Percentiles rank a stretch among this genome's conserved stretches.
These are phyloP conservation scores for Heliothis peltigera DNA, from an alignment of 2,888 invertebrate genomes.

Conservation along the genomic window DNA sequence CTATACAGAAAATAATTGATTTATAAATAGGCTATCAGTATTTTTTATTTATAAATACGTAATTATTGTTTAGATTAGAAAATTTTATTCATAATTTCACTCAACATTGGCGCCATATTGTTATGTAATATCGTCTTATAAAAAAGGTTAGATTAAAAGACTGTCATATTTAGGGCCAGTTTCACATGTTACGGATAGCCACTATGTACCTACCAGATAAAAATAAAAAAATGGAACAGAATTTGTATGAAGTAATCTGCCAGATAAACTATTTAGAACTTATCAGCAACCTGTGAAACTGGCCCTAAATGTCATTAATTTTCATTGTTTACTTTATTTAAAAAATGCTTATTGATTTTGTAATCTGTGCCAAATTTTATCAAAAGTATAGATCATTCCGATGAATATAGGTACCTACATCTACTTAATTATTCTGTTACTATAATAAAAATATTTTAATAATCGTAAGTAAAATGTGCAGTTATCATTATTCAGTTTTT, in stretches of 20 bases:
- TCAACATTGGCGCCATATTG: constrained; percentile 31
- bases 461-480: constrained; percentile 7
- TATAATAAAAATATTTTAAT: not conserved
- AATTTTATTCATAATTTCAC: constrained; percentile 9
- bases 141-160: not conserved
- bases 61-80: constrained; percentile 14
- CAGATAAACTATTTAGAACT: too few relatives aligned
- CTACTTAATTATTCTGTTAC: not conserved
- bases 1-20: constrained; percentile 12
- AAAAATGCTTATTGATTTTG: constrained; percentile 7
- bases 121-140: not conserved
- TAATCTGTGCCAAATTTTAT: constrained; percentile 6
- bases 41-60: constrained; percentile 40
- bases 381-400: not conserved
- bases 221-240: too few relatives aligned
- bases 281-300: too few relatives aligned
- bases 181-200: too few relatives aligned
- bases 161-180: not conserved
- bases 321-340: not conserved
- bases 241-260: too few relatives aligned
- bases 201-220: too few relatives aligned
- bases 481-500: constrained; percentile 19
- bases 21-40: constrained; percentile 44
- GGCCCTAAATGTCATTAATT: not conserved
- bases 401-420: not conserved